Evolutionary conservation across 2,797 vertebrate species (phyloP), one percentile per base, ranked within the genome.

Genomic region (Chaenodraco wilsoni): DNA sequence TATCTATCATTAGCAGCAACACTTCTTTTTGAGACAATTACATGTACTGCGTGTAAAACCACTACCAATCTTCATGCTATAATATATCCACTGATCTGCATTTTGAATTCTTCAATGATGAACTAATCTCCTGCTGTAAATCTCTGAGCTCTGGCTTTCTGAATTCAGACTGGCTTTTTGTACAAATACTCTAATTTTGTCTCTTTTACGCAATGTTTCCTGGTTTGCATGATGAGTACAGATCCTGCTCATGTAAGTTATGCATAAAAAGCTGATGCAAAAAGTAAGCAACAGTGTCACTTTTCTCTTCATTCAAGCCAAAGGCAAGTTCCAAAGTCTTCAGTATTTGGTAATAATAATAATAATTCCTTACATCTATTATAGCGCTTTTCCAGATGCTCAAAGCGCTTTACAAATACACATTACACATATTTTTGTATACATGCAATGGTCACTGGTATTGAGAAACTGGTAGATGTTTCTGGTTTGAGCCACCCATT

Each of bases 201-300:
- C 57, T 33, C 40, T 0, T 31, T 65, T 70, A 63, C 9, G 16
- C 59, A 64, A 52, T 12, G 44, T 69, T 72, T 74, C 13, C 58
- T 71, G 41, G 44, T 84, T 72, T 79, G 50, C 19, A 69, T 60
- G 68, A 55, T 31, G 60, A 56, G 37, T 52, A 64, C 41, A 15
- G 23, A 68, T 78, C 60, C 40, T 12, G 19, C 57, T 80, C 17
- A 21, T 9, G 31, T 66, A 31, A 62, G 40, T 59, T 65, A 60
- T 72, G 51, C 41, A 68, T 45, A 65, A n/a, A 65, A 65, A 72
- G 56, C 58, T 79, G 78, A 83, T 77, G 70, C 69, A 83, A 81
- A 79, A 71, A 56, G 10, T 40, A 48, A 37, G 64, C 59, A 72
- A 79, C 58, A 61, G 52, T 45, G 31, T 15, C 37, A 72, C 19